Evolutionary conservation across 2,113 vertebrate species (phyloP).

Genomic region (Sisor rabdophorus): DNA sequence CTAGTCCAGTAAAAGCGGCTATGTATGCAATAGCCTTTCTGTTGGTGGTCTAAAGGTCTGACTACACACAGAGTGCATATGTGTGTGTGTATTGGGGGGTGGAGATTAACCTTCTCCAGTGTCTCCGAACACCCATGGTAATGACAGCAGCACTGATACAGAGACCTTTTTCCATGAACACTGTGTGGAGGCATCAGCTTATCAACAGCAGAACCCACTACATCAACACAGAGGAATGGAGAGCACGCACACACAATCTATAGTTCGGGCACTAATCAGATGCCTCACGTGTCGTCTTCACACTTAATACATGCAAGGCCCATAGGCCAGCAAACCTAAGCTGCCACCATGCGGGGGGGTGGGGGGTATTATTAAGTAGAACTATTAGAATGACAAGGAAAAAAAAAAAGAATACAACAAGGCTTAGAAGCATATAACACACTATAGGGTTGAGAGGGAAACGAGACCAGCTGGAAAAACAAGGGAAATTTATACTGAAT

Average conservation of each 20-base stretch:
- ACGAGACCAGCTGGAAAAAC: background rate
- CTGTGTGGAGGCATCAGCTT: conserved; percentile 28
- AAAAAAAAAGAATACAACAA: too few relatives aligned
- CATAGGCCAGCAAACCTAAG: background rate
- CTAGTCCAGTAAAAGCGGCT: too few relatives aligned
- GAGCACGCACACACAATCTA: background rate
- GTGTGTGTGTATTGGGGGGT: background rate
- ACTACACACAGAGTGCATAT: conserved; percentile 2
- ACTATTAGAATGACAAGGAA: too few relatives aligned
- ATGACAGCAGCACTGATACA: conserved; percentile 43
- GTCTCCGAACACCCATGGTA: conserved; percentile 35
- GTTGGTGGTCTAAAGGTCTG: too few relatives aligned
- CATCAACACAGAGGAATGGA: background rate
- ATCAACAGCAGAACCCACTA: conserved; percentile 27
- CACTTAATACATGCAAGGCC: background rate
- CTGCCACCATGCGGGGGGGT: too few relatives aligned
- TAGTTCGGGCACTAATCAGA: background rate
- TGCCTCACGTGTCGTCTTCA: background rate
- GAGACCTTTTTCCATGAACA: conserved; percentile 32
- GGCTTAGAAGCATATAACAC: too few relatives aligned
- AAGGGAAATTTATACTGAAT: too few relatives aligned
- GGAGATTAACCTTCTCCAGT: conserved; percentile 38
- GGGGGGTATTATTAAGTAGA: too few relatives aligned
- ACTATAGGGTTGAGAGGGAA: too few relatives aligned
- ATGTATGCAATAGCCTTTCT: too few relatives aligned